phyloP scores from a whole-genome alignment of 2,888 invertebrate species.

The Ophioninae sp. region DNA sequence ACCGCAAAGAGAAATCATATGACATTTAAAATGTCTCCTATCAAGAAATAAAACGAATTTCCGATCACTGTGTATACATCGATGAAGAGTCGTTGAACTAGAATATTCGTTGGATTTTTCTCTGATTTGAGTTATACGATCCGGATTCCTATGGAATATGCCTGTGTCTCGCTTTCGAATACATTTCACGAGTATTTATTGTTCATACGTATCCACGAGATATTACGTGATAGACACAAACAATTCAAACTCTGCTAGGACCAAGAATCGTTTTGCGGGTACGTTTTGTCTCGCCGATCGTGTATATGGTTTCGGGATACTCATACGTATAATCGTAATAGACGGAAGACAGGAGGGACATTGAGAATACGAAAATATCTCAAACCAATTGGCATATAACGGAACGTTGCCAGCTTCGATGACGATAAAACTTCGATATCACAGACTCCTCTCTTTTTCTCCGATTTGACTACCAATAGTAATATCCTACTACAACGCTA shows the following conservation, averaged over 20 bases:
- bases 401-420: conserved; percentile 24
- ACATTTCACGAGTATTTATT: conserved; percentile 15
- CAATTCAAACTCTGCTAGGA: conserved; percentile 51
- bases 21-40: too few relatives aligned
- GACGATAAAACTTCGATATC: conserved; percentile 29
- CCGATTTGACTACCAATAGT: conserved; percentile 40
- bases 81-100: conserved; percentile 21
- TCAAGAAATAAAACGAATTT: too few relatives aligned
- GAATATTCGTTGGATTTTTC: neutral
- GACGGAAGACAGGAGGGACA: conserved; percentile 38
- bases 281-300: conserved; percentile 17
- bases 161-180: conserved; percentile 26
- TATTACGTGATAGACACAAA: conserved; percentile 48
- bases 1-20: too few relatives aligned
- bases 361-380: conserved; percentile 41
- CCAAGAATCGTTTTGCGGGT: conserved; percentile 40
- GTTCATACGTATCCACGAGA: neutral
- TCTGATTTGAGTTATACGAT: neutral
- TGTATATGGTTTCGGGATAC: conserved; percentile 13
- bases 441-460: conserved; percentile 16
- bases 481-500: conserved; percentile 54
- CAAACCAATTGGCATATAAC: conserved; percentile 13
- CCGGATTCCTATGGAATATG: conserved; percentile 11
- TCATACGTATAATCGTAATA: conserved; percentile 33
- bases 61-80: neutral